A percentile compares a stretch with the other conserved stretches of the same genome.
Evolutionary conservation across 2,888 invertebrate species (phyloP).

Genomic region (Oxyscelio sp.): DNA sequence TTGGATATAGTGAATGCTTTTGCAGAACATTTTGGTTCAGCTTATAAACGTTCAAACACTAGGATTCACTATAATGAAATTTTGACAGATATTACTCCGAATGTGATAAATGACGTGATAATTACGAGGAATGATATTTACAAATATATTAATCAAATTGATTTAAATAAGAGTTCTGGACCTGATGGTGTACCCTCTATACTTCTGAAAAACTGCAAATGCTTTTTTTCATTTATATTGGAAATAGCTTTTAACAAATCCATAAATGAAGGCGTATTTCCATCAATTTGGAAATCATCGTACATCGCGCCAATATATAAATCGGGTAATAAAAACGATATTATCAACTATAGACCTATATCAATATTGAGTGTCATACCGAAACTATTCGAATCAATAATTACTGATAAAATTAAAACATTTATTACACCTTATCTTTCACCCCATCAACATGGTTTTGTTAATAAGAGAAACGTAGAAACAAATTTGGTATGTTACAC

Average conservation of each 20-base stretch:
- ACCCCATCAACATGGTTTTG: conserved; percentile 18
- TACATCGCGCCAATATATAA: conserved; percentile 14
- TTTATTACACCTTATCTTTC: conserved; percentile 6
- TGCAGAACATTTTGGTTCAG: not conserved
- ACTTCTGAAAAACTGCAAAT: not conserved
- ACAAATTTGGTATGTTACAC: conserved; percentile 16
- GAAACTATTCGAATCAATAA: no score
- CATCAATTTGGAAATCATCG: conserved; percentile 5
- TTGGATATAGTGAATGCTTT: no score
- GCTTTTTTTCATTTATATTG: not conserved
- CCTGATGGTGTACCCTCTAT: conserved; percentile 11
- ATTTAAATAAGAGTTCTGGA: not conserved
- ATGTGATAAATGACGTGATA: not conserved
- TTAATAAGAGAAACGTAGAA: not conserved
- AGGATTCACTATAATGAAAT: not conserved
- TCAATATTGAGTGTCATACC: no score
- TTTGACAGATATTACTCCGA: not conserved
- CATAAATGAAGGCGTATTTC: not conserved
- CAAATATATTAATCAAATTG: not conserved
- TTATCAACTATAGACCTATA: no score
- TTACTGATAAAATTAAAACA: no score
- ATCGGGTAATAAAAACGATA: conserved; percentile 7
- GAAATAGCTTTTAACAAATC: conserved; percentile 9
- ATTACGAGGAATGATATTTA: conserved; percentile 1
- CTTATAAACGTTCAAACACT: not conserved